Evolutionary conservation across 2,113 vertebrate genomes (phyloP), one percentile per base, ranked within the genome.

Genomic region (Sinocyclocheilus grahami): DNA sequence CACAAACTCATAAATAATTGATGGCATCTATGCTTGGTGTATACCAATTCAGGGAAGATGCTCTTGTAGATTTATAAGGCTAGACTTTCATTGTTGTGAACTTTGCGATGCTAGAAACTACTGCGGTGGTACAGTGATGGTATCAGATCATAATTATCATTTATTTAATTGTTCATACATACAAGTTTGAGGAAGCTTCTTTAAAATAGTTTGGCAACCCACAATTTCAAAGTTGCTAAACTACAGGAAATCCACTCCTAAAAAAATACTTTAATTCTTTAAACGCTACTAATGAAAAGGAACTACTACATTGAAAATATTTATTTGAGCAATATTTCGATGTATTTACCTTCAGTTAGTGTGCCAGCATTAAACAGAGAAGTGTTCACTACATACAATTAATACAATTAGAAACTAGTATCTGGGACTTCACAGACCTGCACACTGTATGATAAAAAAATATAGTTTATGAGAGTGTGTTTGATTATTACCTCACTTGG

Each of bases 1-100:
- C 78, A 88, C 81, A 76, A 86, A 89, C 89, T 88, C 88, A 91
- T 92, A 89, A 92, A 93, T 87, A 92, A 93, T 93, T 90, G 89
- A 93, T 92, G 86, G 81, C 13, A 24, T 90, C 86, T 88, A 63
- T 88, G 87, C 92, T 92, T 90, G 88, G 76, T 69, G 80, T 82
- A 22, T 51, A 51, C 39, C n/a, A 69, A 33, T 22, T 16, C n/a
- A 20, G 22, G 39, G 2, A 80, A 80, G 13, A 27, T 42, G 10
- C 14, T 63, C 20, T 72, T 48, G n/a, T 48, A 6, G 42, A 24
- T 48, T 46, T 75, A 75, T 48, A 46, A 46, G 22, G 39, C 10
- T 75, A n/a, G 72, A 46, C 10, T 24, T 46, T 46, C 22, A 3
- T 24, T 75, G 72, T 46, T 46, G 22, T 46, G 71, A 46, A 74